Evolutionary conservation across 2,797 vertebrate species (phyloP), one percentile per base, ranked within the genome.

Genomic region (Lacerta agilis): DNA sequence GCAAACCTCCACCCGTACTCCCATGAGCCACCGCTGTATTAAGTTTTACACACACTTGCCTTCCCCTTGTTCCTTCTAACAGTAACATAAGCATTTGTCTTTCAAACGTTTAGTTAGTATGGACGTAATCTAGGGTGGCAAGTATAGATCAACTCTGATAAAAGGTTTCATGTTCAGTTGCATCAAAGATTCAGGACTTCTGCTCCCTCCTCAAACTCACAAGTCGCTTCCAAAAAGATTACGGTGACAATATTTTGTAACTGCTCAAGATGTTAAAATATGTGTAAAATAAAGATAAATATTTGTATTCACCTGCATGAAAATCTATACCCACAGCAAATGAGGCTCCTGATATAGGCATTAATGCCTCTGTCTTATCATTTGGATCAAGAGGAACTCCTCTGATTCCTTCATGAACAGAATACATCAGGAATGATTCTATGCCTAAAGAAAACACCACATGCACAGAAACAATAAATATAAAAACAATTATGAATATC

Each of bases 321-420:
- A 99, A 99, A 94, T 99, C 99, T 89, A 99, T 98, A 81, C 98
- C 99, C 75, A 99, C 99, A 73, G 99, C 99, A 97, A 99, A 99
- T 17, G 99, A 97, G 11, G 98, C 97, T 89, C 99, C 98, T 58
- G 98, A 98, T 94, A 99, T 97, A 17, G 99, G 98, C 99, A 99
- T 99, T 94, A 99, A 96, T 38, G 98, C 98, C 93, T 99, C 99
- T 55, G 95, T 97, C 96, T 98, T 98, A 95, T 99, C 99, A 90
- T 95, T 98, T 81, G 98, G 98, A 89, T 99, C 99, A 29, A 99
- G 97, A 92, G 98, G 97, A 81, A 99, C 98, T 88, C 99, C 99
- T 67, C 98, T 96, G 93, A 99, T 98, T 89, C 99, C 99, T 96
- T 99, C 99, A 73, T 99, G 98, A 92, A 99, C 97, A 75, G 99